Conservation (phyloP, 2,113 vertebrate genomes). For the Ailurus styani region DNA sequence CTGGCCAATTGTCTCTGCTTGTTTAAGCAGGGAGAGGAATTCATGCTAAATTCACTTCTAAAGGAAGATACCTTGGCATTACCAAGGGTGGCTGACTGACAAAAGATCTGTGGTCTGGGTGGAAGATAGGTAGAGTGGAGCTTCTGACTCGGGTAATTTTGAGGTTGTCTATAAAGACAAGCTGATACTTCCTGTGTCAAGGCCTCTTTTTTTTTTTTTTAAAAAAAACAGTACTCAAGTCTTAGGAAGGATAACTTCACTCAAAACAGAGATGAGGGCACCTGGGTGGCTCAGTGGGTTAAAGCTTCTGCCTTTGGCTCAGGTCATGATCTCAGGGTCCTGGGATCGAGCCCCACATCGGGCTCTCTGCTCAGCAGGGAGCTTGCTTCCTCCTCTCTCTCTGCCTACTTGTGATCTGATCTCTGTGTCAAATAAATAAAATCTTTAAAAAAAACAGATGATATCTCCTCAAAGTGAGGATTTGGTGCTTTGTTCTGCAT, state of each 20-base stretch:
- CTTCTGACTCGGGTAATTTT: constrained; percentile 25
- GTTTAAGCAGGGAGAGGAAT: not conserved
- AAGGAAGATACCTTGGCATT: not conserved
- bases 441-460: too few species aligned
- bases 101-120: not conserved
- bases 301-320: too few species aligned
- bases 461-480: not conserved
- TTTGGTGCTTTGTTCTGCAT: not conserved
- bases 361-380: too few species aligned
- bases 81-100: not conserved
- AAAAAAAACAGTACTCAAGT: not conserved
- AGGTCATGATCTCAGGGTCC: too few species aligned
- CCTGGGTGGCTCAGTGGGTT: too few species aligned
- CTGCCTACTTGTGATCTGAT: too few species aligned
- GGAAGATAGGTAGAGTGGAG: not conserved
- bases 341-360: too few species aligned
- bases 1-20: not conserved
- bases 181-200: constrained; percentile 32
- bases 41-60: constrained; percentile 33
- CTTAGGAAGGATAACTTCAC: not conserved
- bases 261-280: not conserved
- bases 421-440: too few species aligned
- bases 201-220: not conserved
- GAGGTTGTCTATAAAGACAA: constrained; percentile 40
- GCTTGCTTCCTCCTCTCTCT: too few species aligned